Percentiles rank a stretch among this genome's conserved stretches.
These are phyloP conservation scores for Lepidonotus clava DNA, from an alignment of 2,888 invertebrate genomes.

Conservation along the genomic window DNA sequence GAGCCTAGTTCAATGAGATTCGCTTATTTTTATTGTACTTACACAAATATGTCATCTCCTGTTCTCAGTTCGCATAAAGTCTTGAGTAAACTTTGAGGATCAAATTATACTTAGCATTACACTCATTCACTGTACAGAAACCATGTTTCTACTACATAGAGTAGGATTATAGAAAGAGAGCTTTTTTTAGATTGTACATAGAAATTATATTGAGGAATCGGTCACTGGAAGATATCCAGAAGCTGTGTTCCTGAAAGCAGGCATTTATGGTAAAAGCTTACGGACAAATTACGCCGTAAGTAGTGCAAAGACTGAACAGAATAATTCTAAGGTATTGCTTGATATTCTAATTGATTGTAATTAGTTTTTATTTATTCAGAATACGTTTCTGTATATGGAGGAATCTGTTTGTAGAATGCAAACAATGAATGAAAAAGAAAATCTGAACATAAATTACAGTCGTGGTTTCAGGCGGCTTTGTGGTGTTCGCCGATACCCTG, in stretches of 20 bases:
- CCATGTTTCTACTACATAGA: neutral
- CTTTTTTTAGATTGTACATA: neutral
- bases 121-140: too few species aligned
- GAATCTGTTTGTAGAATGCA: neutral
- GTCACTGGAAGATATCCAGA: neutral
- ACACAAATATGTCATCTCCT: too few species aligned
- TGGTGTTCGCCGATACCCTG: too few species aligned
- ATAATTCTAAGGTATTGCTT: neutral
- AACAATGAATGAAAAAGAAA: neutral
- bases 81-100: too few species aligned
- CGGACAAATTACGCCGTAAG: neutral
- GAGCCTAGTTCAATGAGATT: too few species aligned
- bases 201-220: neutral
- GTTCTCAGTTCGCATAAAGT: too few species aligned
- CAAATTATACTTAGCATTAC: too few species aligned
- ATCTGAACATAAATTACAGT: neutral
- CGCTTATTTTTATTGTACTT: too few species aligned
- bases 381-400: neutral
- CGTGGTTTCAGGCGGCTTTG: too few species aligned
- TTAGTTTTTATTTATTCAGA: neutral
- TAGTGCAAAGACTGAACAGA: neutral
- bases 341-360: conserved; percentile 17
- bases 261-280: neutral
- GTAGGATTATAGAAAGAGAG: neutral
- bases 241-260: neutral